phyloP scores from a whole-genome alignment of 2,797 vertebrate species.

The Aeoliscus strigatus region DNA sequence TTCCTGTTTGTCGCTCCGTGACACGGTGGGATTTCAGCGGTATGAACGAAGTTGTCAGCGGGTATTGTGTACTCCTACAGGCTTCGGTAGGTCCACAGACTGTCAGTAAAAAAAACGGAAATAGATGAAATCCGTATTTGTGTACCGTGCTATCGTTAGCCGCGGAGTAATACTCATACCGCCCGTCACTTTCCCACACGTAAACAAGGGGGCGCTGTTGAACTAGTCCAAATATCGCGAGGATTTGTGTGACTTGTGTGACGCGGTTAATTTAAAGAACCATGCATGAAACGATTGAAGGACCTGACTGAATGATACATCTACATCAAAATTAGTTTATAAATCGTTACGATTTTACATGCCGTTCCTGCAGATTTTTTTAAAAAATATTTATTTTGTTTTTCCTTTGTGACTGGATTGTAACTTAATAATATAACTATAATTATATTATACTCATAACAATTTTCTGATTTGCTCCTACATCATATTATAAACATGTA shows the following conservation, averaged over 20 bases:
- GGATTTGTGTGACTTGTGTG: conserved; percentile 5
- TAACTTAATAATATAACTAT: too few species aligned
- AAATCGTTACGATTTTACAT: too few species aligned
- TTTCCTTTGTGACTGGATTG: too few species aligned
- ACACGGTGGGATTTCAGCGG: conserved; percentile 16
- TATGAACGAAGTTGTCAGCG: neutral
- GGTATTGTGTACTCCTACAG: conserved; percentile 6
- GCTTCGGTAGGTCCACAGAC: neutral
- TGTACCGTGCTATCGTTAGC: conserved; percentile 71
- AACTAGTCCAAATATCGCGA: conserved; percentile 74
- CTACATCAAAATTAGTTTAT: too few species aligned
- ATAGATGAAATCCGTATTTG: conserved; percentile 61
- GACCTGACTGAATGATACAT: too few species aligned
- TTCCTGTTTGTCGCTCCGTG: conserved; percentile 9
- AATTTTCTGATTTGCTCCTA: too few species aligned
- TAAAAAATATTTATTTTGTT: too few species aligned
- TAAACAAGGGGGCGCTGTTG: conserved; percentile 72
- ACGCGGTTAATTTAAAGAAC: conserved; percentile 19
- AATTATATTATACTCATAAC: too few species aligned
- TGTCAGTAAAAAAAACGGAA: conserved; percentile 10
- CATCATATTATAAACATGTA: too few species aligned
- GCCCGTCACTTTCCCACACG: conserved; percentile 62
- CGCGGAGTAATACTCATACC: conserved; percentile 58
- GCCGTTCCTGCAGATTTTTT: too few species aligned
- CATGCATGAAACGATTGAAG: too few species aligned